A percentile compares a stretch with the other conserved stretches of the same genome.
Evolutionary conservation across 2,797 vertebrate species (phyloP).

Genomic region (Amazonetta brasiliensis): DNA sequence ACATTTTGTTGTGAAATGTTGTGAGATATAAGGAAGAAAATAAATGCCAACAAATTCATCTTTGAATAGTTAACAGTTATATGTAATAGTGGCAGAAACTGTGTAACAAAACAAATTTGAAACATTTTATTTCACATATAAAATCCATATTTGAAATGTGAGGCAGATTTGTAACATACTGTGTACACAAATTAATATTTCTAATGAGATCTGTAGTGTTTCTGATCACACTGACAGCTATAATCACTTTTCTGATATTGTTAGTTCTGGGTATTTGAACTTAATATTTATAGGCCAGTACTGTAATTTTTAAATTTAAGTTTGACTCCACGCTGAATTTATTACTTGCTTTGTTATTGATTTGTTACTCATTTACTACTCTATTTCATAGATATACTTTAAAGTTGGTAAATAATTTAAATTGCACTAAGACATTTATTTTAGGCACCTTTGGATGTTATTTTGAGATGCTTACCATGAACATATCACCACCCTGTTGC

Average conservation of each 20-base stretch:
- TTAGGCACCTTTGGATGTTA: background rate
- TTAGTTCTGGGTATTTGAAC: conserved; percentile 53
- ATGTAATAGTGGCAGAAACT: background rate
- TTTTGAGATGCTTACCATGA: conserved; percentile 20
- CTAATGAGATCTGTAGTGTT: conserved; percentile 18
- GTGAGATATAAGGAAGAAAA: conserved; percentile 9
- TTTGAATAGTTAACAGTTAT: conserved; percentile 8
- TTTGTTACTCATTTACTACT: conserved; percentile 50
- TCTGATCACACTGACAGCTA: conserved; percentile 44
- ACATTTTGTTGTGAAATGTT: conserved; percentile 36
- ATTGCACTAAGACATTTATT: background rate
- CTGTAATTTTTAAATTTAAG: conserved; percentile 12
- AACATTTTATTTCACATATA: background rate
- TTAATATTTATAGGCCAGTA: conserved; percentile 20
- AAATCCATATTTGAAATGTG: conserved; percentile 1
- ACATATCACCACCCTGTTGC: background rate
- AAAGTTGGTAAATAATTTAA: conserved; percentile 55
- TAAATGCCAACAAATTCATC: background rate
- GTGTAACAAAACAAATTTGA: background rate
- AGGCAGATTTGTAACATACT: background rate
- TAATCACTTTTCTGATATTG: conserved; percentile 18
- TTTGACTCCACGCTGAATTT: conserved; percentile 34
- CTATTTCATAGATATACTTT: conserved; percentile 47
- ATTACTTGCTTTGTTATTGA: conserved; percentile 37
- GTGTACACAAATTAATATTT: conserved; percentile 23